Conservation (phyloP, 2,113 vertebrate genomes). For the Cisticola juncidis region DNA sequence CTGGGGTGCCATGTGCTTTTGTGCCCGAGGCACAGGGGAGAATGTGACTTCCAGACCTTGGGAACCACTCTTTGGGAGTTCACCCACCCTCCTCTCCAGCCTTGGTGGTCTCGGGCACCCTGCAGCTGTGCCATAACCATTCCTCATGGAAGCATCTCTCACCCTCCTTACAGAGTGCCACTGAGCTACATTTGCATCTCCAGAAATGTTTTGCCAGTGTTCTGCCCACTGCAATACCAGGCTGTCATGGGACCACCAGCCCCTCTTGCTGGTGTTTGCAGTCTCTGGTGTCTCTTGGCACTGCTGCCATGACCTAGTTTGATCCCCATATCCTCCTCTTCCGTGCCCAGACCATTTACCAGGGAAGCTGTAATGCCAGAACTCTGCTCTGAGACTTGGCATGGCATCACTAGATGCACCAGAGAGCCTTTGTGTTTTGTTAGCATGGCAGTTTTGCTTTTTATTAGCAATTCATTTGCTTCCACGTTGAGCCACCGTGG, state of each 20-base stretch:
- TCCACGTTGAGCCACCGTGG: neutral
- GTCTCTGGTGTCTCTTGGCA: neutral
- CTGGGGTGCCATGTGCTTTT: rapidly evolving
- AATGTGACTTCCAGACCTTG: neutral
- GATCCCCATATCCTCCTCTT: neutral
- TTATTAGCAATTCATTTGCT: neutral
- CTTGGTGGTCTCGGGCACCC: neutral
- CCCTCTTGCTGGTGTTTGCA: neutral
- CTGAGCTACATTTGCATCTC: neutral
- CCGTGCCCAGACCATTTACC: neutral
- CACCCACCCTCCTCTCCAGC: neutral
- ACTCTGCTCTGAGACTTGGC: neutral
- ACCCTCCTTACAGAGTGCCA: neutral
- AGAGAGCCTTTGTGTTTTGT: neutral
- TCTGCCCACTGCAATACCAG: neutral
- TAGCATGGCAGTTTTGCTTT: neutral
- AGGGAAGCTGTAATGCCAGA: neutral
- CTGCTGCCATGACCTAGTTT: neutral
- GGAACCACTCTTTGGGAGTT: neutral
- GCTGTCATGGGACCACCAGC: neutral
- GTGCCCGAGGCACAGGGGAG: neutral
- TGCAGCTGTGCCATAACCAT: neutral
- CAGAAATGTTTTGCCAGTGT: neutral
- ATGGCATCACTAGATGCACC: neutral
- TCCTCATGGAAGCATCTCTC: neutral